Percentiles rank a stretch among this genome's conserved stretches.
These are phyloP conservation scores for Tupiocoris notatus DNA, from an alignment of 2,888 invertebrate genomes.

Conservation along the genomic window DNA sequence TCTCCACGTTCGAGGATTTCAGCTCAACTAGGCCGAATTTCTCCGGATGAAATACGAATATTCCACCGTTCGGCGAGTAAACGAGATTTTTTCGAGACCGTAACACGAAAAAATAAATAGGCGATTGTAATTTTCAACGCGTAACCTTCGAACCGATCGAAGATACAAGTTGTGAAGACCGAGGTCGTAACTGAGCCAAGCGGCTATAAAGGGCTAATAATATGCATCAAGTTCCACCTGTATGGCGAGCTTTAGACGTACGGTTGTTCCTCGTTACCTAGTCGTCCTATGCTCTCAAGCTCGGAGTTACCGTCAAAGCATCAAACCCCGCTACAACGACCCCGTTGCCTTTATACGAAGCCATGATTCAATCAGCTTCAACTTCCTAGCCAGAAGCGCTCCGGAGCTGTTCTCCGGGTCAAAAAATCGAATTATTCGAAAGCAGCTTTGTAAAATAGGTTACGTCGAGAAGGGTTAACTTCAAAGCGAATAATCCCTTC, in stretches of 20 bases:
- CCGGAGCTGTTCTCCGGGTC: neutral
- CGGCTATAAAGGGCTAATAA: no score
- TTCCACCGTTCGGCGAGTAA: no score
- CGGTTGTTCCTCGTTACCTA: no score
- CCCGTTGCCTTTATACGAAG: neutral
- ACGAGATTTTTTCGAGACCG: no score
- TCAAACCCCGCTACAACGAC: neutral
- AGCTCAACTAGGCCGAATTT: neutral
- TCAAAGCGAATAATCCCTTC: neutral
- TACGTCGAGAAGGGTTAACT: neutral
- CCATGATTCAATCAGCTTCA: conserved; percentile 16
- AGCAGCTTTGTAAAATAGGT: neutral
- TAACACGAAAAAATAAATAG: no score
- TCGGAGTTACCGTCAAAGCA: neutral
- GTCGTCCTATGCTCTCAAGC: neutral
- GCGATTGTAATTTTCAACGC: no score
- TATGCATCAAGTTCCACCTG: no score
- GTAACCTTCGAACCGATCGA: no score
- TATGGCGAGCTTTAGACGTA: no score
- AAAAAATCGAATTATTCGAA: conserved; percentile 11
- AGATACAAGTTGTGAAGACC: no score
- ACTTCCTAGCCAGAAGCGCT: conserved; percentile 1
- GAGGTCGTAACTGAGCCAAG: no score
- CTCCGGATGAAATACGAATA: no score
- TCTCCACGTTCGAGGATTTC: neutral